phyloP scores from a whole-genome alignment of 1,140 invertebrate species.

The Zaprionus camerounensis region DNA sequence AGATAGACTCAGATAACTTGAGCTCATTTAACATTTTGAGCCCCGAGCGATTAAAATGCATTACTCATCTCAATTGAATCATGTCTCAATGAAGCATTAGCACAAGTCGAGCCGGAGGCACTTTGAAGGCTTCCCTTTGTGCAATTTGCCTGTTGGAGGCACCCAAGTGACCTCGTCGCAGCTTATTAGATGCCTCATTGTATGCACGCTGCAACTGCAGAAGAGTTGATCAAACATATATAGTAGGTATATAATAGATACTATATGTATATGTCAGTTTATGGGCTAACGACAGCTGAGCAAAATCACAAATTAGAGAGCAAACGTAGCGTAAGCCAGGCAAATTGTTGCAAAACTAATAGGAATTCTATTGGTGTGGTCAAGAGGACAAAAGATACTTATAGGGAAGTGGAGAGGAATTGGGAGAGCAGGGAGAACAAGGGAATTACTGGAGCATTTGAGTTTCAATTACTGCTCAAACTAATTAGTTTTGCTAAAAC shows the following conservation, averaged over 20 bases:
- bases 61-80: background rate
- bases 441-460: slow-evolving; percentile 12
- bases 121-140: background rate
- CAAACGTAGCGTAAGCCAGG: slow-evolving; percentile 7
- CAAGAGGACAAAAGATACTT: background rate
- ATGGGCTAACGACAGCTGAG: background rate
- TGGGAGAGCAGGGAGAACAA: background rate
- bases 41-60: background rate
- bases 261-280: background rate
- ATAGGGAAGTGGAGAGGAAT: no score
- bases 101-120: background rate
- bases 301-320: slow-evolving; percentile 3
- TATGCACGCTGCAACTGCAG: no score
- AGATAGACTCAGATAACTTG: no score
- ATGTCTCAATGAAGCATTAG: background rate
- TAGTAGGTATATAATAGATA: background rate
- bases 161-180: no score
- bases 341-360: slow-evolving; percentile 28
- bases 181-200: background rate
- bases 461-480: slow-evolving; percentile 77
- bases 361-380: slow-evolving; percentile 8
- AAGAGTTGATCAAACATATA: background rate
- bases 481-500: slow-evolving; percentile 79
- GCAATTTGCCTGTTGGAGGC: no score
- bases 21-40: background rate